A percentile compares a stretch with the other conserved stretches of the same genome.
These are phyloP conservation scores for Phallusia fumigata DNA, from an alignment of 23 tunicate genomes.

Conservation along the genomic window DNA sequence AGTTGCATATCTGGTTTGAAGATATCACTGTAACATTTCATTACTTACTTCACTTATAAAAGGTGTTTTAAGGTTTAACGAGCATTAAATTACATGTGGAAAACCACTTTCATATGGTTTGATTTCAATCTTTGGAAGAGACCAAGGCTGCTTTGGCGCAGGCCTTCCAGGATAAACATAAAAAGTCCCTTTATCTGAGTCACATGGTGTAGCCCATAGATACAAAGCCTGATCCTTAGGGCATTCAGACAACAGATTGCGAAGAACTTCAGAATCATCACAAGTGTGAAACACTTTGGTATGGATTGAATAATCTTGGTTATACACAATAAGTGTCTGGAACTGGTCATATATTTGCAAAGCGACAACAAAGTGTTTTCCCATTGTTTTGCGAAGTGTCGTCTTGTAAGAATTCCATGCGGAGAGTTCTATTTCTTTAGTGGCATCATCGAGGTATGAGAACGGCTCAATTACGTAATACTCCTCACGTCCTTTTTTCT, in stretches of 20 bases:
- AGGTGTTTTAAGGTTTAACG: too few relatives aligned
- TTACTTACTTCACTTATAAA: too few relatives aligned
- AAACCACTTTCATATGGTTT: too few relatives aligned
- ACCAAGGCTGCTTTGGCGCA: neutral
- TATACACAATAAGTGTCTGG: neutral
- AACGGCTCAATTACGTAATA: neutral
- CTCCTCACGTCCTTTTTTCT: neutral
- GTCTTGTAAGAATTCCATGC: neutral
- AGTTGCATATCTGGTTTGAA: too few relatives aligned
- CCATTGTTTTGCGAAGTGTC: neutral
- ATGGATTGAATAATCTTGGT: neutral
- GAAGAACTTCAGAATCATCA: neutral
- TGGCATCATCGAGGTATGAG: neutral
- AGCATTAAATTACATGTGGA: too few relatives aligned
- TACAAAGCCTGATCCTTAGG: neutral
- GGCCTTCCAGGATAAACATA: neutral
- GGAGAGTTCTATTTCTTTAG: neutral
- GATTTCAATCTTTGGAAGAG: neutral
- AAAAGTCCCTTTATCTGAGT: neutral
- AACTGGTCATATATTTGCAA: neutral
- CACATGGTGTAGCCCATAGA: slow-evolving; percentile 6
- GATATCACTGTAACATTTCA: too few relatives aligned
- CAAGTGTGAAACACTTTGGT: neutral
- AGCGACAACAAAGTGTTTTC: neutral
- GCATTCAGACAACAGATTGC: neutral